These are phyloP conservation scores for Caenorhabditis afra DNA, from an alignment of 2,888 invertebrate species.

Conservation along the genomic window DNA sequence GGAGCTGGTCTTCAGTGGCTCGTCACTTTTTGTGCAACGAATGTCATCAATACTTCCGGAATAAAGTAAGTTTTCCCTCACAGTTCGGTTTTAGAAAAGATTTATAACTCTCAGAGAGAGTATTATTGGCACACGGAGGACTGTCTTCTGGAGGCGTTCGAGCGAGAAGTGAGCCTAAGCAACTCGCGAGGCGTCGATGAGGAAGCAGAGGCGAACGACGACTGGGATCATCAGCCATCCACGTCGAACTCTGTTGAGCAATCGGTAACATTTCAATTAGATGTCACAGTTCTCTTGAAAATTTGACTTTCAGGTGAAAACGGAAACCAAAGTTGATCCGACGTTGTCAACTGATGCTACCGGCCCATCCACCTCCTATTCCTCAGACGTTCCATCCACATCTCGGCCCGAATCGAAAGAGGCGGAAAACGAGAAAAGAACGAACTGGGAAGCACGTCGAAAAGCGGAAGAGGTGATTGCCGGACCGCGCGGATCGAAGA, in stretches of 20 bases:
- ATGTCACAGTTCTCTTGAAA: too few relatives aligned
- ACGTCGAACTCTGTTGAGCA: constrained; percentile 1
- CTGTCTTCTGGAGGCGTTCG: constrained; percentile 73
- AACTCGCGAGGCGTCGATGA: constrained; percentile 25
- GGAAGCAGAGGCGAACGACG: constrained; percentile 28
- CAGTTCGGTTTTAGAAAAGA: too few relatives aligned
- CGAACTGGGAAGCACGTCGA: constrained; percentile 13
- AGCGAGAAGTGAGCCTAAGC: constrained; percentile 61
- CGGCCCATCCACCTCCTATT: not conserved
- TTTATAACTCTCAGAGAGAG: constrained; percentile 64
- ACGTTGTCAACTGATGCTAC: too few relatives aligned
- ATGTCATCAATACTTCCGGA: constrained; percentile 69
- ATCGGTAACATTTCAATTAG: not conserved
- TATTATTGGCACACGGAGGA: constrained; percentile 71
- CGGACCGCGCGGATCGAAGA: constrained; percentile 49
- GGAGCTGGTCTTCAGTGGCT: constrained; percentile 46
- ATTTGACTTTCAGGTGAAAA: not conserved
- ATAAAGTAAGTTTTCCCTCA: constrained; percentile 53
- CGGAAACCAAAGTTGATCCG: not conserved
- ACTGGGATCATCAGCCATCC: constrained; percentile 23
- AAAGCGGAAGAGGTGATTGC: constrained; percentile 49
- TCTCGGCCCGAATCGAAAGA: not conserved
- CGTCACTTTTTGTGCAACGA: constrained; percentile 67
- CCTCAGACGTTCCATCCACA: not conserved
- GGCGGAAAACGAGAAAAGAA: not conserved